These are phyloP conservation scores for Hydractinia echinata DNA, from an alignment of 30 jellyfish, hydroid and myxozoan species.

Conservation along the genomic window DNA sequence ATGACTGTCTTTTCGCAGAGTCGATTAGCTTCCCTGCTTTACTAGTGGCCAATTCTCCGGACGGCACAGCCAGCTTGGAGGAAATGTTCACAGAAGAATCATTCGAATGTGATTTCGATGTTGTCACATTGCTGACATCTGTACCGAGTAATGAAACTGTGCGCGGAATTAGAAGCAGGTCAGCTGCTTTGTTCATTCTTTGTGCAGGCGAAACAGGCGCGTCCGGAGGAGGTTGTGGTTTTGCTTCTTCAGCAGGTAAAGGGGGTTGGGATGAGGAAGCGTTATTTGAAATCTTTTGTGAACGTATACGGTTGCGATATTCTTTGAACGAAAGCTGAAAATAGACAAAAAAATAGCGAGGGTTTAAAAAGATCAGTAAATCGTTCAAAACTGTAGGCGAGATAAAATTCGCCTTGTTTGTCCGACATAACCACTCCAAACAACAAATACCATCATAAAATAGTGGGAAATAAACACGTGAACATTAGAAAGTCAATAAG, in stretches of 20 bases:
- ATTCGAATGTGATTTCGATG: neutral
- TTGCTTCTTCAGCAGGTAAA: too few species aligned
- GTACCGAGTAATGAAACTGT: constrained; percentile 6
- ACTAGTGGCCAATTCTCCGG: neutral
- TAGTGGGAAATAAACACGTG: too few species aligned
- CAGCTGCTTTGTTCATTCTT: neutral
- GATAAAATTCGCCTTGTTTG: neutral
- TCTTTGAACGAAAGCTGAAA: constrained; percentile 27
- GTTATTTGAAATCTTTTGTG: neutral
- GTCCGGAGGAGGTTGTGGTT: neutral
- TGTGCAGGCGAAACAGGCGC: neutral
- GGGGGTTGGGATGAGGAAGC: neutral
- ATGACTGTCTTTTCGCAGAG: neutral
- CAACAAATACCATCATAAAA: too few species aligned
- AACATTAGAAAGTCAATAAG: too few species aligned
- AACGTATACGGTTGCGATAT: constrained; percentile 20
- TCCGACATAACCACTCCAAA: too few species aligned
- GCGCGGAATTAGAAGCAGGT: neutral
- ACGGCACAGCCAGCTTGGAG: neutral
- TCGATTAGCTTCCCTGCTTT: neutral
- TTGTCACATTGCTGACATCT: neutral
- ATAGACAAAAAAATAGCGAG: neutral
- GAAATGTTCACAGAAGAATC: neutral
- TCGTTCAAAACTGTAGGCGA: neutral
- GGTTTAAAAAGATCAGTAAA: neutral